Evolutionary conservation across 2,113 vertebrate genomes (phyloP).

Genomic region (Trichomycterus rosablanca): DNA sequence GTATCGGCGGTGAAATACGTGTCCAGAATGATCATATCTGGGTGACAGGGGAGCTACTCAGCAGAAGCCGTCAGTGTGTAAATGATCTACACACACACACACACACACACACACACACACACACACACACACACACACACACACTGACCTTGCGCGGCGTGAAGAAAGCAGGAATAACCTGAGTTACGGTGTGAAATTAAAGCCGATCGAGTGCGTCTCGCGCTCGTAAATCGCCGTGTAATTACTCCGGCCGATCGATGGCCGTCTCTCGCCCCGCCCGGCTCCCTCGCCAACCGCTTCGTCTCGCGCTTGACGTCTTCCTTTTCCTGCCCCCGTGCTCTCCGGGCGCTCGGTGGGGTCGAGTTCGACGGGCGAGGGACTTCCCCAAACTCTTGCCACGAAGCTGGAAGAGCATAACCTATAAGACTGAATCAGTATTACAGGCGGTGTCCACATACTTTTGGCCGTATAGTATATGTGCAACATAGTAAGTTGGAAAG

Average conservation of each 20-base stretch:
- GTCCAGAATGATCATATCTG: conserved; percentile 47
- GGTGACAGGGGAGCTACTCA: conserved; percentile 46
- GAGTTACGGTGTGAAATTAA: conserved; percentile 53
- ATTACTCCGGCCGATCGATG: conserved; percentile 49
- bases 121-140: conserved; percentile 31
- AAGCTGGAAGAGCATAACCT: too few relatives aligned
- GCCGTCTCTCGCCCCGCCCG: conserved; percentile 3
- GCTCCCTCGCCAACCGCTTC: not conserved
- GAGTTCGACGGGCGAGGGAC: too few relatives aligned
- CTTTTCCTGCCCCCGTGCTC: not conserved
- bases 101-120: conserved; percentile 18
- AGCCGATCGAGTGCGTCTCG: conserved; percentile 46
- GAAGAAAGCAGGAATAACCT: conserved; percentile 36
- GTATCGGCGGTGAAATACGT: conserved; percentile 48
- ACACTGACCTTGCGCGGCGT: conserved; percentile 46
- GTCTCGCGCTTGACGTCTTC: conserved; percentile 13
- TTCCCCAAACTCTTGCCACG: not conserved
- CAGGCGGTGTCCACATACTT: too few relatives aligned
- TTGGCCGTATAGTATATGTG: too few relatives aligned
- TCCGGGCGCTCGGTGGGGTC: not conserved
- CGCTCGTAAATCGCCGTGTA: conserved; percentile 52
- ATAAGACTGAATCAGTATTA: too few relatives aligned
- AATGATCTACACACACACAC: conserved; percentile 40
- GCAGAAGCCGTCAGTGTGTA: conserved; percentile 44
- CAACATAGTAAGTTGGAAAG: too few relatives aligned